Evolutionary conservation across 2,113 vertebrate species (phyloP), one percentile per base, ranked within the genome.

Genomic region (Paralichthys olivaceus): DNA sequence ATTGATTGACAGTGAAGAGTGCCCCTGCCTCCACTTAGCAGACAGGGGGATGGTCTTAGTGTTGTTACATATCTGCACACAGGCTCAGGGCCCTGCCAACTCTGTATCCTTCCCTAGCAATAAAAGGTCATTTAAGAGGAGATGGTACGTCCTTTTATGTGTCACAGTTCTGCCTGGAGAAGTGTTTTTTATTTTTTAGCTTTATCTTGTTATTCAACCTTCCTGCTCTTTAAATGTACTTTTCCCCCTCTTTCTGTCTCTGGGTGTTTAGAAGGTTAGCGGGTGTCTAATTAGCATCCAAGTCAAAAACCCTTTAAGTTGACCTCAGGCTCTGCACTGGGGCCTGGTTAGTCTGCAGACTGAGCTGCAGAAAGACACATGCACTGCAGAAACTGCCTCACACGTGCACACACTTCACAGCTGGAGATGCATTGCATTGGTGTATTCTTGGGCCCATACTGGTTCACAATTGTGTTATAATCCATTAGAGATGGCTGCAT

Each of bases 91-190:
- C 83, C 90, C 89, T 90, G 84, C 69, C 85, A 85, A 64, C 78
- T 77, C 77, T 86, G 84, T 87, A 81, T 87, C 75, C 80, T 89
- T 86, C 80, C 85, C 77, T 69, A 79, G 69, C 81, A 81, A 65
- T 84, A 82, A 88, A 91, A 93, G 88, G 89, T 92, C 88, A 90
- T 86, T 84, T 40, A 65, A 88, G 88, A 89, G 64, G 81, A 88
- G 80, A 83, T 80, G 75, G 57, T 88, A 51, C 84, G 88, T 89
- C 84, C 84, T 89, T 89, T 86, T 84, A 59, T 87, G 72, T 22
- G 54, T 91, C 82, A 85, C 47, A 83, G n/a, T 79, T 75, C 57
- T 71, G 85, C 87, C 88, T 72, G 72, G 72, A 90, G 85, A 88
- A 73, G 47, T 62, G 23, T 25, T 77, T 57, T 56, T 43, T 68